Percentiles rank a stretch among this genome's conserved stretches.
Conservation (phyloP, 2,888 invertebrate genomes). For the Sesamia inferens region DNA sequence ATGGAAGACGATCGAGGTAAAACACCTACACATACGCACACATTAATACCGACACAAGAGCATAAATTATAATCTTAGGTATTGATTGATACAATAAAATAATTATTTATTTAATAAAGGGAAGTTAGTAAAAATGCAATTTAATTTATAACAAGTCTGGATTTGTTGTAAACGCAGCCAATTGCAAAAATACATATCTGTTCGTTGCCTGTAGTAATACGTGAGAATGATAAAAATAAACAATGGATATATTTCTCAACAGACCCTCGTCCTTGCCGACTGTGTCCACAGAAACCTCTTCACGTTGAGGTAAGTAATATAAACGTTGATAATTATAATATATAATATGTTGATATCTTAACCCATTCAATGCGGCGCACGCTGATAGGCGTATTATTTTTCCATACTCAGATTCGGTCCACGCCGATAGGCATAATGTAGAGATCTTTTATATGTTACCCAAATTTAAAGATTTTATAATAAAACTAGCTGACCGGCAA, state of each 20-base stretch:
- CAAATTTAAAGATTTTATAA: too few species aligned
- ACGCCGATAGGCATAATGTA: too few species aligned
- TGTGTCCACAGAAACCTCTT: slow-evolving; percentile 60
- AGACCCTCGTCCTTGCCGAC: slow-evolving; percentile 59
- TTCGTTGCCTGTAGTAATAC: slow-evolving; percentile 51
- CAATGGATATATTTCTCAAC: slow-evolving; percentile 64
- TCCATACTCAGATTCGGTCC: too few species aligned
- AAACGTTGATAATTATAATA: slow-evolving; percentile 24
- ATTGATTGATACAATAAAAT: background rate
- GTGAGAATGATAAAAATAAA: slow-evolving; percentile 67
- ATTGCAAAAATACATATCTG: slow-evolving; percentile 47
- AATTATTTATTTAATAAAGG: slow-evolving; percentile 5
- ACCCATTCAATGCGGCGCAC: too few species aligned
- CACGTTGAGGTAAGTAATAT: slow-evolving; percentile 50
- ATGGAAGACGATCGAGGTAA: slow-evolving; percentile 17
- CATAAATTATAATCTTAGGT: slow-evolving; percentile 2
- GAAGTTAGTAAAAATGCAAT: slow-evolving; percentile 19
- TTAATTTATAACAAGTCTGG: slow-evolving; percentile 25
- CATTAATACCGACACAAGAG: background rate
- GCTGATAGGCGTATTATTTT: too few species aligned
- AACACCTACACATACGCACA: background rate
- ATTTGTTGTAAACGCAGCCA: slow-evolving; percentile 42
- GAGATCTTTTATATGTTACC: too few species aligned
- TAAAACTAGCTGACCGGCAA: too few species aligned
- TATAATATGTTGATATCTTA: too few species aligned